Evolutionary conservation across 2,888 invertebrate species (phyloP).

Genomic region (Abrostola tripartita): DNA sequence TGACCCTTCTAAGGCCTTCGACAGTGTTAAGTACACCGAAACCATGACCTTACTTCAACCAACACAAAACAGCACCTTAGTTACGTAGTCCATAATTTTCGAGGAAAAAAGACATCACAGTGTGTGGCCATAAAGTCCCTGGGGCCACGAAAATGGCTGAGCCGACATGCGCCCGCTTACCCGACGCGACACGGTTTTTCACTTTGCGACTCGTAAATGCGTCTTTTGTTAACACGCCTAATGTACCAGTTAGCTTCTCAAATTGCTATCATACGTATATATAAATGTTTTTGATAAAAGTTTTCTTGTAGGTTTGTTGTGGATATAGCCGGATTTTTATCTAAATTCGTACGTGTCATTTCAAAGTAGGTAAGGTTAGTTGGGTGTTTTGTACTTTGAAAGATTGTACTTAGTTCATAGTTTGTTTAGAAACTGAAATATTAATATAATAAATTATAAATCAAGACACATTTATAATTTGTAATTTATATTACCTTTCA

Average conservation of each 20-base stretch:
- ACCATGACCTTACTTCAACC: conserved; percentile 33
- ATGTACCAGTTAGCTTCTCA: conserved; percentile 74
- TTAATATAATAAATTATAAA: no score
- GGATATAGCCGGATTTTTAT: conserved; percentile 8
- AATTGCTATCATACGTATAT: conserved; percentile 58
- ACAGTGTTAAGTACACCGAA: conserved; percentile 10
- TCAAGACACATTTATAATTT: no score
- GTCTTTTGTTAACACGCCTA: conserved; percentile 82
- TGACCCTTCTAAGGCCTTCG: background rate
- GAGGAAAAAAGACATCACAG: conserved; percentile 57
- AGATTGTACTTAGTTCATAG: no score
- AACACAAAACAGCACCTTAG: conserved; percentile 36
- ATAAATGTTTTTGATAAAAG: conserved; percentile 41
- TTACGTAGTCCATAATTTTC: conserved; percentile 59
- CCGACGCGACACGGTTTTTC: conserved; percentile 68
- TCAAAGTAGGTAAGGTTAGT: background rate
- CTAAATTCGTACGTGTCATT: background rate
- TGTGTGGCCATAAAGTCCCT: conserved; percentile 62
- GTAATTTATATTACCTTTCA: no score
- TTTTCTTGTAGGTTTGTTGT: conserved; percentile 20
- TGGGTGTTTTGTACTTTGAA: background rate
- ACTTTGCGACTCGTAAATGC: conserved; percentile 80
- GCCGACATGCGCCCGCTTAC: conserved; percentile 55
- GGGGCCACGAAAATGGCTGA: conserved; percentile 60
- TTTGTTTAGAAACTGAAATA: no score